Evolutionary conservation across 2,888 invertebrate genomes (phyloP), one percentile per base, ranked within the genome.

Genomic region (Rotaria magnacalcarata): DNA sequence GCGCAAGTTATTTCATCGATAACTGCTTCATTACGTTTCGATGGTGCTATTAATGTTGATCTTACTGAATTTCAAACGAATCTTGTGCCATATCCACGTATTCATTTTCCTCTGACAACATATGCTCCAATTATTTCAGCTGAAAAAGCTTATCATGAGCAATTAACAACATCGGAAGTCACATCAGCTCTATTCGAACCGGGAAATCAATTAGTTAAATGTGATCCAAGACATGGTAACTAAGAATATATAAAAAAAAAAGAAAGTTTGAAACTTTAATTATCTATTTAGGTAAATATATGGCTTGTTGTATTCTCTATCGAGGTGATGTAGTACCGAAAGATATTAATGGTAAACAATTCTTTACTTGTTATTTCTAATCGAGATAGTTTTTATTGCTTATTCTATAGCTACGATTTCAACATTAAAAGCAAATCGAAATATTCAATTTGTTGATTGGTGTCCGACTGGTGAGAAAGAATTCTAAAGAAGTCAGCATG

Each of bases 61-160:
- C 47, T 85, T 7, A 85, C 85, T 21, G 85, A 85, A 85, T 85
- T 85, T 60, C 85, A 85, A 60, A 85, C 85, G 24, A 85, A 85
- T 85, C 54, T 85, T n/a, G 85, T 85, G n/a, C 85, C 85, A 34
- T 85, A 85, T 47, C 85, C 85, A n/a, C 56, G 85, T 58, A 85
- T 85, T 41, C 85, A 85, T 85, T 85, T 52, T 85, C 85, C 85
- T 11, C 34, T 85, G 21, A 85, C 60, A 52, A 60, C 60, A 43
- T 85, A 85, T 85, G 85, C 85, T 21, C 85, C 85, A 34, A 60
- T 85, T 11, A 60, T 85, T 4, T 85, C 85, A 58, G 84, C 84
- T 19, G 96, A 96, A 92, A 96, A 96, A 92, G 96, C 96, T 24
- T 95, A 96, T 93, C 96, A 96, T 91, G 96, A 96, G 92, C 95